phyloP scores from a whole-genome alignment of 2,797 vertebrate species.

The Mastacembelus armatus region DNA sequence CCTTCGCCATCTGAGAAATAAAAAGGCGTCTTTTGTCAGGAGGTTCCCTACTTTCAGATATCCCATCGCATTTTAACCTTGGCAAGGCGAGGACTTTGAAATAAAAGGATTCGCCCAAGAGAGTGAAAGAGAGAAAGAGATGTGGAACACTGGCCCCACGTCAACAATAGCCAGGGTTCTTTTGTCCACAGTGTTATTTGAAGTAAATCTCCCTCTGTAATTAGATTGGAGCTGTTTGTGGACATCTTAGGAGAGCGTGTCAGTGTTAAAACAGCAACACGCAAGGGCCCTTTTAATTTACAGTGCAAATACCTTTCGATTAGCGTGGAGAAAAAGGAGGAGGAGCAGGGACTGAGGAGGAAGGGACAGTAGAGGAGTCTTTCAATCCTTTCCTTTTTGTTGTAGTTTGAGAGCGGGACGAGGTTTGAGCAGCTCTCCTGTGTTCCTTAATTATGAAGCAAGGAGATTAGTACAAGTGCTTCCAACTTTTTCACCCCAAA shows the following conservation, averaged over 20 bases:
- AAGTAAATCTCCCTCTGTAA: constrained; percentile 85
- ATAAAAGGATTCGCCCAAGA: constrained; percentile 80
- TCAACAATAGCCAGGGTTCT: constrained; percentile 76
- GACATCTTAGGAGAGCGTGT: constrained; percentile 77
- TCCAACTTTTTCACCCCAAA: constrained; percentile 94
- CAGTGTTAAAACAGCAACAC: constrained; percentile 74
- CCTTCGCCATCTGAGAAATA: constrained; percentile 62
- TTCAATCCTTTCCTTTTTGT: constrained; percentile 82
- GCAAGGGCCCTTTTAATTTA: constrained; percentile 82
- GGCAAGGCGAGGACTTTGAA: constrained; percentile 72
- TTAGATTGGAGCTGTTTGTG: constrained; percentile 86
- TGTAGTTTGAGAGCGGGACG: constrained; percentile 76
- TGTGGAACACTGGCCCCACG: constrained; percentile 55
- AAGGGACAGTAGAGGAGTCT: constrained; percentile 70
- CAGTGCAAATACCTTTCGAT: constrained; percentile 90
- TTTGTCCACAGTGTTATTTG: constrained; percentile 80
- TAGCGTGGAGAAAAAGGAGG: constrained; percentile 64
- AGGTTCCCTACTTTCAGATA: constrained; percentile 77
- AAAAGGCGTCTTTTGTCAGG: constrained; percentile 73
- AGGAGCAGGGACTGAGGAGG: constrained; percentile 29
- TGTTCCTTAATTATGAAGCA: constrained; percentile 92
- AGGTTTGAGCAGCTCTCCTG: constrained; percentile 85
- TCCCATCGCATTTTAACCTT: constrained; percentile 81
- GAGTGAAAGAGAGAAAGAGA: constrained; percentile 71
- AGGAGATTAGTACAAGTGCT: constrained; percentile 93